Conservation (phyloP, 1,140 invertebrate species). For the Bombus consobrinus region DNA sequence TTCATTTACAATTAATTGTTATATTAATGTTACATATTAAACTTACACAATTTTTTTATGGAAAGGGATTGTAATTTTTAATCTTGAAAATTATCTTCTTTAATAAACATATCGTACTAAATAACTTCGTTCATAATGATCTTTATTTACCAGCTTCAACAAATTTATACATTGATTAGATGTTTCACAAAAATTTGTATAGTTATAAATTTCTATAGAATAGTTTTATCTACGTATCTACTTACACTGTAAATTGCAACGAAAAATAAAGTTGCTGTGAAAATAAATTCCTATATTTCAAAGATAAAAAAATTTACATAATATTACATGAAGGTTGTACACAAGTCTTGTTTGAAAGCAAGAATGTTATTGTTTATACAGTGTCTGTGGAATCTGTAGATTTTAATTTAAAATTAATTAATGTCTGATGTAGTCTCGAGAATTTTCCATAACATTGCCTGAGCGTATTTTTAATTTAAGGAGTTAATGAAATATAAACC, state of each 20-base stretch:
- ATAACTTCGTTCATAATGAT: background rate
- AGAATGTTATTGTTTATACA: background rate
- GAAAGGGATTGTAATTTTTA: no score
- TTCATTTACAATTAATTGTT: no score
- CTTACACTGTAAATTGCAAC: background rate
- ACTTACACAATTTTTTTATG: no score
- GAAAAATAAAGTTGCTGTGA: background rate
- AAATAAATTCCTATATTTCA: background rate
- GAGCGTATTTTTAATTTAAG: background rate
- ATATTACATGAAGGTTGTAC: no score
- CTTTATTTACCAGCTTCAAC: background rate
- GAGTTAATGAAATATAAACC: constrained; percentile 19
- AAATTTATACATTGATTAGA: background rate
- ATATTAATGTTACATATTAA: no score
- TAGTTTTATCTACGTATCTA: background rate
- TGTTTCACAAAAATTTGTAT: background rate
- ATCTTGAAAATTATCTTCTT: background rate
- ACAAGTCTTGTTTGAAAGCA: background rate
- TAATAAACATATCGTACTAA: background rate
- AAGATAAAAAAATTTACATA: background rate
- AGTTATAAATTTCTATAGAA: no score
- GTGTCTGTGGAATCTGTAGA: background rate
- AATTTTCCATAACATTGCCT: background rate
- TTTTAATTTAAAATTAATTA: constrained; percentile 5
- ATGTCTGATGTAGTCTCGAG: background rate